Conservation (phyloP, 2,797 vertebrate species). For the Coilia nasus region DNA sequence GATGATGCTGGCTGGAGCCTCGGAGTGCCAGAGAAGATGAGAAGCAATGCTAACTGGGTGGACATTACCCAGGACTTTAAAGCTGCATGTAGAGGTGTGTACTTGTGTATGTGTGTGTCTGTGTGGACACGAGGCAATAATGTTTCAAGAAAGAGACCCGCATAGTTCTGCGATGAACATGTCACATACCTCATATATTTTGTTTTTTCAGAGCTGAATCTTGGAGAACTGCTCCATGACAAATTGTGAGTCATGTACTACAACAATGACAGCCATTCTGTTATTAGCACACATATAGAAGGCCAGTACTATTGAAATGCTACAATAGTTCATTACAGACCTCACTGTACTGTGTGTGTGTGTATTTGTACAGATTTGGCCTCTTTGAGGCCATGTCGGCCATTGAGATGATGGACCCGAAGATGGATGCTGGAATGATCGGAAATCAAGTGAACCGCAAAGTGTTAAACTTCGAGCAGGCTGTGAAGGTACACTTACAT, state of each 20-base stretch:
- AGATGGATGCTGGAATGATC: conserved; percentile 99
- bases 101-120: conserved; percentile 19
- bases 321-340: background rate
- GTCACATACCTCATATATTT: background rate
- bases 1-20: conserved; percentile 95
- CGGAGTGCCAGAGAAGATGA: conserved; percentile 92
- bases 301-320: too few relatives aligned
- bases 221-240: conserved; percentile 97
- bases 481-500: conserved; percentile 85
- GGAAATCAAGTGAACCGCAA: conserved; percentile 98
- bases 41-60: conserved; percentile 90
- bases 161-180: background rate
- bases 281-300: conserved; percentile 8
- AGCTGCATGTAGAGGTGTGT: conserved; percentile 90
- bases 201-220: conserved; percentile 85
- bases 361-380: conserved; percentile 83
- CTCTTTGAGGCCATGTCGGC: conserved; percentile 99
- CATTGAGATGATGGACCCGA: conserved; percentile 99
- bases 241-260: conserved; percentile 87
- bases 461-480: conserved; percentile 97
- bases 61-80: conserved; percentile 96
- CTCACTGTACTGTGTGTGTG: too few relatives aligned
- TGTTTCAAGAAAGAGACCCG: background rate
- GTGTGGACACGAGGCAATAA: background rate
- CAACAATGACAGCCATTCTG: background rate